Base-by-base conservation (phyloP, 2,113 vertebrate species). In the Podarcis muralis region DNA sequence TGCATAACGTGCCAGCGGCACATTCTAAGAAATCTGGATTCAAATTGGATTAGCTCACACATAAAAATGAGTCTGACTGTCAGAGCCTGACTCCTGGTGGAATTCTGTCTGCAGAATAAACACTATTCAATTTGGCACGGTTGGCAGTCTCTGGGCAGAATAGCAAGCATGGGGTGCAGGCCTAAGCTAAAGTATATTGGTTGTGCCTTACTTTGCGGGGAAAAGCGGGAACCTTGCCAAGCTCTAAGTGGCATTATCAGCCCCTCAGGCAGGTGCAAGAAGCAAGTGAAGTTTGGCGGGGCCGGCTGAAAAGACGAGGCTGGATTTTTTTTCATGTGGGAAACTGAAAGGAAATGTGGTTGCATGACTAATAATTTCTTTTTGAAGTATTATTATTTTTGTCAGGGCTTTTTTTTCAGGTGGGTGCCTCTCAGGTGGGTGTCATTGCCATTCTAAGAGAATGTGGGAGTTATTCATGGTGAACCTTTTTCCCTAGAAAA, bases 1-100 rank as follows among this genome's bases (percentile, higher is more conserved):
- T 78, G 74, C 79, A 57, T 82, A 77, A 83, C 40, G 72, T 69
- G 84, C 89, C 65, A 89, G 87, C 35, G 84, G 87, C 85, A 84
- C 0, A 87, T 79, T 77, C 81, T 84, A 68, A 86, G 91, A 92
- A 94, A 85, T 53, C 90, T 87, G 43, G 37, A n/a, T 92, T 94
- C 92, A 87, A 84, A 53, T 90, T 91, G 94, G 88, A 91, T 93
- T 83, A 94, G 87, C 77, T 88, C 91, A 43, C 22, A 69, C 37
- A 37, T 83, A 72, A 88, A 92, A 92, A 91, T 77, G 2, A 90
- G 12, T 89, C 91, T 92, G 86, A 59, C 85, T 86, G 78, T 90
- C 88, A 93, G 69, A 90, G 84, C 16, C 77, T 79, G 69, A 80
- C 30, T 93, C 53, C 77, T 88, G 85, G 62, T 86, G 81, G 80